These are phyloP conservation scores for Latrodectus hesperus DNA, from an alignment of 2,888 invertebrate species.

Conservation along the genomic window DNA sequence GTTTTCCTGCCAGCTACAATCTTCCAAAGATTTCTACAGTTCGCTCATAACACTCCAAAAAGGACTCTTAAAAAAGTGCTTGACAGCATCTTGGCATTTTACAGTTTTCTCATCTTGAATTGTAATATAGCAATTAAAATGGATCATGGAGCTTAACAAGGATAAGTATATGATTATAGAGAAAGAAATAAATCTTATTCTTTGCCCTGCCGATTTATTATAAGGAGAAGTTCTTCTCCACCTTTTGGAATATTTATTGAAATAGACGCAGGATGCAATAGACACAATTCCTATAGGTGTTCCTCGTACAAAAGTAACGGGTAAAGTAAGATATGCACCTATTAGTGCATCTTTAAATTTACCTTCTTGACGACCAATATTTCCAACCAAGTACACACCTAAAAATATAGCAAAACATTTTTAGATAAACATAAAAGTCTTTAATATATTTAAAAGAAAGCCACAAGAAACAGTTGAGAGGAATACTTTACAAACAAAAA, in stretches of 20 bases:
- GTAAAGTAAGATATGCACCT: conserved; percentile 83
- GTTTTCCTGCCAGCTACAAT: conserved; percentile 90
- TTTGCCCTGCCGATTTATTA: conserved; percentile 76
- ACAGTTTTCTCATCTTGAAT: conserved; percentile 88
- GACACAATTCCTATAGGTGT: conserved; percentile 69
- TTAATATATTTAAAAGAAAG: neutral
- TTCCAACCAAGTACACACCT: conserved; percentile 94
- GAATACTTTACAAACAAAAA: too few relatives aligned
- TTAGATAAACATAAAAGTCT: neutral
- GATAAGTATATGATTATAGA: conserved; percentile 83
- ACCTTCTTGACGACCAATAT: conserved; percentile 89
- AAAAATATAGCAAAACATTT: conserved; percentile 33
- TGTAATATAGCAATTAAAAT: conserved; percentile 90
- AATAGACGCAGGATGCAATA: conserved; percentile 80
- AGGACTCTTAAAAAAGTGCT: conserved; percentile 91
- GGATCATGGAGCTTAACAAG: conserved; percentile 86
- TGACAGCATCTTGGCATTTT: conserved; percentile 89
- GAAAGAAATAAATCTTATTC: conserved; percentile 79
- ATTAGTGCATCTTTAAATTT: conserved; percentile 82
- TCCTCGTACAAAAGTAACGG: conserved; percentile 77
- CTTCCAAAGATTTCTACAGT: conserved; percentile 85
- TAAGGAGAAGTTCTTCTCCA: conserved; percentile 83
- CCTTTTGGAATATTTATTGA: conserved; percentile 85
- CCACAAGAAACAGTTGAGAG: too few relatives aligned
- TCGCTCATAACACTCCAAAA: conserved; percentile 84